Evolutionary conservation across 2,113 vertebrate genomes (phyloP).

Genomic region (Eonycteris spelaea): DNA sequence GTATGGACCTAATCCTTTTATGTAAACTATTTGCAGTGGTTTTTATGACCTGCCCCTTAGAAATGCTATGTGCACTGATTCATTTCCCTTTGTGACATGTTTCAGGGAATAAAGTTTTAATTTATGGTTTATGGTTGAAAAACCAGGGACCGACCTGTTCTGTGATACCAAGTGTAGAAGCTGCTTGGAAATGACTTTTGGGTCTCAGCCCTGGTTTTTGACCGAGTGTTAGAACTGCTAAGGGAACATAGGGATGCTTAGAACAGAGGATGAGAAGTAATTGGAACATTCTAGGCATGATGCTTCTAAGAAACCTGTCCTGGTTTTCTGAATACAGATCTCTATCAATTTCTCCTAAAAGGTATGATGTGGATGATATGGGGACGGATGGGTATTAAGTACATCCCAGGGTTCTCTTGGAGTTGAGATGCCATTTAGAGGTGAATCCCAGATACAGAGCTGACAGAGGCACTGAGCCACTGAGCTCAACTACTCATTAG

Average conservation of each 20-base stretch:
- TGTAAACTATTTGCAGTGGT: not conserved
- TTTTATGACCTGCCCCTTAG: not conserved
- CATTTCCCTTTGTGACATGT: not conserved
- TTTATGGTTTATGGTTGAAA: not conserved
- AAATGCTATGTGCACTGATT: not conserved
- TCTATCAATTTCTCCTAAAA: not conserved
- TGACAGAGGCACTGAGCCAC: not conserved
- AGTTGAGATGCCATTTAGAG: not conserved
- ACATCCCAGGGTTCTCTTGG: not conserved
- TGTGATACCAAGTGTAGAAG: not conserved
- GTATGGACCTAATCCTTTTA: not conserved
- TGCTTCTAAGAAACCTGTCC: not conserved
- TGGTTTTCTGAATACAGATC: not conserved
- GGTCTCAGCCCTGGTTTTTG: not conserved
- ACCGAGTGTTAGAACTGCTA: not conserved
- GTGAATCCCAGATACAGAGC: not conserved
- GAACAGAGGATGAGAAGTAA: not conserved
- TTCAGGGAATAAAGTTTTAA: not conserved
- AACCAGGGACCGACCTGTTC: not conserved
- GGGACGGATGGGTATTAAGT: not conserved
- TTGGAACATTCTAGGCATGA: not conserved
- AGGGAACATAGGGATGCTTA: not conserved
- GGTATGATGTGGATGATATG: not conserved
- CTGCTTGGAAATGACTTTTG: not conserved
- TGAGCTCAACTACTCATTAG: not conserved